Evolutionary conservation across 2,888 invertebrate species (phyloP).

Genomic region (Folsomia candida): DNA sequence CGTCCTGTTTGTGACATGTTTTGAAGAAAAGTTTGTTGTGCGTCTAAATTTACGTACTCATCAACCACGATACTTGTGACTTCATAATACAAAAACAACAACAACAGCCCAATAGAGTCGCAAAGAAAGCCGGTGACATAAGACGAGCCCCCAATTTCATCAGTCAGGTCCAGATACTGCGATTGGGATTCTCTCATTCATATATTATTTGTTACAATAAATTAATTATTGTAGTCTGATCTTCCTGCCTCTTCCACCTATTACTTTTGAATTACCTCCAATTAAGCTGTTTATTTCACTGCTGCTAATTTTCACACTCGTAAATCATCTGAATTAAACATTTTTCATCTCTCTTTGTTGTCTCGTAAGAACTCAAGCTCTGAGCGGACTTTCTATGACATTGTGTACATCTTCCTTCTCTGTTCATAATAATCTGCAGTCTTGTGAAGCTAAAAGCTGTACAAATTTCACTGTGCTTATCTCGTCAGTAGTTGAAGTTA

Average conservation of each 20-base stretch:
- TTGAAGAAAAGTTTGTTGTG: too few relatives aligned
- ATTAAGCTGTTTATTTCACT: background rate
- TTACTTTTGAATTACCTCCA: background rate
- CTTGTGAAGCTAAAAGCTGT: conserved; percentile 1
- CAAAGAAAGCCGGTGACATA: too few relatives aligned
- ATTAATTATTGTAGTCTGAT: background rate
- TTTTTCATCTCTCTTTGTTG: background rate
- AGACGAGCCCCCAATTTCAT: background rate
- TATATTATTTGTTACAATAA: too few relatives aligned
- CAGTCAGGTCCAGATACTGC: conserved; percentile 27
- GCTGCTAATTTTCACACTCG: conserved; percentile 1
- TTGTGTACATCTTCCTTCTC: too few relatives aligned
- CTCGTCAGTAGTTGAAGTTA: background rate
- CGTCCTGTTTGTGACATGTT: too few relatives aligned
- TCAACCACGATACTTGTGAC: too few relatives aligned
- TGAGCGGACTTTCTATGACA: too few relatives aligned
- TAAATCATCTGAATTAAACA: background rate
- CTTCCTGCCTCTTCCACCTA: conserved; percentile 8
- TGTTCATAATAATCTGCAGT: background rate
- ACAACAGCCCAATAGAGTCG: too few relatives aligned
- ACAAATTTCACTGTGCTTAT: background rate
- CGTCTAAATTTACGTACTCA: too few relatives aligned
- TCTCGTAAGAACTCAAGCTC: background rate
- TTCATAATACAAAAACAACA: too few relatives aligned
- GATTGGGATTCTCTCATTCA: conserved; percentile 10